A percentile compares a stretch with the other conserved stretches of the same genome.
phyloP scores from a whole-genome alignment of 2,113 vertebrate genomes.

The zebrafish (Danio rerio) region DNA sequence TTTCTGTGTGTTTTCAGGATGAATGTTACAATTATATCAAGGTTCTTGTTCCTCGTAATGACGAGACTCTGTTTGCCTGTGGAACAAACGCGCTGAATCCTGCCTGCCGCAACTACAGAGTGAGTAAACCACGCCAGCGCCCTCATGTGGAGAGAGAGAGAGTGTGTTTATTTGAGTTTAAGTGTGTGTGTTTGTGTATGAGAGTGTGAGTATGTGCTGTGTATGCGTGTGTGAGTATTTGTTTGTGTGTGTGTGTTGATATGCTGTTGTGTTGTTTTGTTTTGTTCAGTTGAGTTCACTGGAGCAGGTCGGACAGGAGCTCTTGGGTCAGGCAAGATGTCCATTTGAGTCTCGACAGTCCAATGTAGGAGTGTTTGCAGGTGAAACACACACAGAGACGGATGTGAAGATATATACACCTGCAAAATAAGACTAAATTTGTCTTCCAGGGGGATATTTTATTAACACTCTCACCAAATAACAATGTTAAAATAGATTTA shows the following conservation, averaged over 20 bases:
- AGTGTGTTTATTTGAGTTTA: no score
- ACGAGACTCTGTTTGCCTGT: conserved; percentile 84
- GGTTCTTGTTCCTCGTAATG: conserved; percentile 83
- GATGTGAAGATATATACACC: no score
- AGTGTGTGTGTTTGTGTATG: no score
- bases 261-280: neutral
- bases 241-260: neutral
- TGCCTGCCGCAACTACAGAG: conserved; percentile 86
- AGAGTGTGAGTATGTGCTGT: no score
- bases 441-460: no score
- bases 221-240: no score
- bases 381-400: conserved; percentile 59
- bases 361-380: conserved; percentile 86
- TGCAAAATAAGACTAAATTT: no score
- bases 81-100: conserved; percentile 92
- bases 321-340: conserved; percentile 87
- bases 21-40: conserved; percentile 93
- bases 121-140: conserved; percentile 52
- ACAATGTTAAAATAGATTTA: neutral
- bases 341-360: conserved; percentile 90
- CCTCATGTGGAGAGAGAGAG: neutral
- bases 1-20: conserved; percentile 73
- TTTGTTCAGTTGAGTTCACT: conserved; percentile 70
- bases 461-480: no score
- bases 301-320: conserved; percentile 84